Conservation (phyloP, 1,140 invertebrate genomes). For the Spodoptera litura region DNA sequence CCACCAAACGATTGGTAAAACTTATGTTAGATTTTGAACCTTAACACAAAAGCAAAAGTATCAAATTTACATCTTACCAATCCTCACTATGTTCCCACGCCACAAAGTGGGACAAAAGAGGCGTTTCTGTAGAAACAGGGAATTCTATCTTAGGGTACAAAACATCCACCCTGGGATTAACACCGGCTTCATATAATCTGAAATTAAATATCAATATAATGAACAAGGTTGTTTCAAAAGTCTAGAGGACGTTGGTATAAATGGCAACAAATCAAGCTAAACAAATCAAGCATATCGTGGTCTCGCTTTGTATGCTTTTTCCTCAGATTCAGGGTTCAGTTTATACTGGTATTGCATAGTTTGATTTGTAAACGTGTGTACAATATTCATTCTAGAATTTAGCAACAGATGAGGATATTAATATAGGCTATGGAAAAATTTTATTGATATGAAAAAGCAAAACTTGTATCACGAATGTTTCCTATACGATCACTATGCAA, state of each 20-base stretch:
- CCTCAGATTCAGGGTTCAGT: too few relatives aligned
- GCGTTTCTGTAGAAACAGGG: slow-evolving; percentile 90
- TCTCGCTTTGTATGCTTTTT: too few relatives aligned
- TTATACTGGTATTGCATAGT: too few relatives aligned
- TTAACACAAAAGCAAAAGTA: neutral
- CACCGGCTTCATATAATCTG: slow-evolving; percentile 89
- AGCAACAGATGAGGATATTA: too few relatives aligned
- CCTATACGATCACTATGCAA: too few relatives aligned
- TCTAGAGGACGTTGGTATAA: neutral
- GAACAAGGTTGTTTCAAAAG: slow-evolving; percentile 4
- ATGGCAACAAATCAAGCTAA: neutral
- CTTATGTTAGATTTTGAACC: too few relatives aligned
- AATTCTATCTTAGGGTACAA: slow-evolving; percentile 88
- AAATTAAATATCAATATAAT: slow-evolving; percentile 24
- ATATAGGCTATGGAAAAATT: too few relatives aligned
- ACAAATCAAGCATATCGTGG: neutral
- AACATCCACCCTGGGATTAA: slow-evolving; percentile 87
- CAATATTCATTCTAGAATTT: too few relatives aligned
- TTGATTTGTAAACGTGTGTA: too few relatives aligned
- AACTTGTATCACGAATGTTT: too few relatives aligned
- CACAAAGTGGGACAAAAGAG: slow-evolving; percentile 89
- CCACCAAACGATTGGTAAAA: neutral
- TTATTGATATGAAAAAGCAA: too few relatives aligned
- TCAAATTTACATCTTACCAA: slow-evolving; percentile 65
- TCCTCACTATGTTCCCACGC: slow-evolving; percentile 89